phyloP scores from a whole-genome alignment of 2,113 vertebrate genomes.

The Seriola aureovittata region DNA sequence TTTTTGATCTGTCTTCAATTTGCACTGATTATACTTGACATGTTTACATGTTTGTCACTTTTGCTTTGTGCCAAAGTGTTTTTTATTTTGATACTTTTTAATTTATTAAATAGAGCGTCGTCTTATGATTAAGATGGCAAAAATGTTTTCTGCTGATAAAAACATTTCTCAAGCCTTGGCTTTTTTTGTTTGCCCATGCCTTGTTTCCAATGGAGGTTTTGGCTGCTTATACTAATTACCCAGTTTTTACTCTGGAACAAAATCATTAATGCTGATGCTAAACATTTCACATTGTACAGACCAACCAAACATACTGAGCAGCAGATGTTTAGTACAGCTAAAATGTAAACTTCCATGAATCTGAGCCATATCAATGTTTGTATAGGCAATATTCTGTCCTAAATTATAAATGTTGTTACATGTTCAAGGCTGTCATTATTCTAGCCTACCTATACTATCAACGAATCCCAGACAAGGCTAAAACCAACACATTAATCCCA shows the following conservation, averaged over 20 bases:
- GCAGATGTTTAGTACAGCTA: background rate
- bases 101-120: background rate
- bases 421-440: background rate
- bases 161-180: background rate
- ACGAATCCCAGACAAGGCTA: background rate
- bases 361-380: background rate
- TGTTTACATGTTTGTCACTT: background rate
- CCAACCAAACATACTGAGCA: background rate
- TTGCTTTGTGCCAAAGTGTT: background rate
- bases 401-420: background rate
- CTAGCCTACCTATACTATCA: background rate
- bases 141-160: background rate
- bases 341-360: background rate
- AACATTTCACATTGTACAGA: background rate
- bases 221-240: background rate
- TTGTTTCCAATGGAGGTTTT: background rate
- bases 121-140: background rate
- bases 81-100: background rate
- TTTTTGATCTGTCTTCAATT: background rate
- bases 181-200: background rate
- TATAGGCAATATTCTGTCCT: background rate
- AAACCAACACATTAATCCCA: background rate
- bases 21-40: background rate
- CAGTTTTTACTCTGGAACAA: background rate
- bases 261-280: background rate